Conservation (phyloP, 1,140 invertebrate genomes). For the Macrosteles quadrilineatus region DNA sequence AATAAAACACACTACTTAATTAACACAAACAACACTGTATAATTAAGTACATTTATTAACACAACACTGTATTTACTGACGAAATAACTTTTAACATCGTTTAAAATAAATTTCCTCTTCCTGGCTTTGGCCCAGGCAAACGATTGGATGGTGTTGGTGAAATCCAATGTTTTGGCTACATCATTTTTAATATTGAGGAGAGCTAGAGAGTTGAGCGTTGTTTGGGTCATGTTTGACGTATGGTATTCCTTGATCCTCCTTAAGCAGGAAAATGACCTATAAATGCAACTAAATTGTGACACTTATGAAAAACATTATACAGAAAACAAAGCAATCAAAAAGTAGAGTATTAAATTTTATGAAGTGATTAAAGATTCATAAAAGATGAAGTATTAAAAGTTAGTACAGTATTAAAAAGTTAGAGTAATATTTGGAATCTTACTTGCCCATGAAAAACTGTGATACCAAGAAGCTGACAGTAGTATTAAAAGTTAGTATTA, state of each 20-base stretch:
- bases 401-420: neutral
- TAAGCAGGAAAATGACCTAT: slow-evolving; percentile 18
- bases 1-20: too few species aligned
- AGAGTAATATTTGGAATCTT: slow-evolving; percentile 8
- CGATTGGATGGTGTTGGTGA: slow-evolving; percentile 2
- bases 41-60: too few species aligned
- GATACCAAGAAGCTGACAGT: slow-evolving; percentile 4
- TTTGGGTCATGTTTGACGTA: neutral
- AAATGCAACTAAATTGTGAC: neutral
- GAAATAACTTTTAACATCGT: too few species aligned
- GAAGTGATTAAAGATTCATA: neutral
- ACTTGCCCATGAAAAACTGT: slow-evolving; percentile 18
- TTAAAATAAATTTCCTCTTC: neutral
- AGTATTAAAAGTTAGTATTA: too few species aligned
- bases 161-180: slow-evolving; percentile 9
- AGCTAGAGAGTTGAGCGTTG: slow-evolving; percentile 1
- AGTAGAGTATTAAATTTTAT: neutral
- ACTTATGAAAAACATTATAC: neutral
- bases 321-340: slow-evolving; percentile 4
- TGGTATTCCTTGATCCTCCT: slow-evolving; percentile 5
- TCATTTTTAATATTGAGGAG: neutral
- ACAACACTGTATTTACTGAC: too few species aligned
- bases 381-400: slow-evolving; percentile 2
- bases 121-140: slow-evolving; percentile 6
- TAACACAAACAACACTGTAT: too few species aligned